Evolutionary conservation across 1,140 invertebrate genomes (phyloP), one percentile per base, ranked within the genome.

Genomic region (Drosophila burlai): DNA sequence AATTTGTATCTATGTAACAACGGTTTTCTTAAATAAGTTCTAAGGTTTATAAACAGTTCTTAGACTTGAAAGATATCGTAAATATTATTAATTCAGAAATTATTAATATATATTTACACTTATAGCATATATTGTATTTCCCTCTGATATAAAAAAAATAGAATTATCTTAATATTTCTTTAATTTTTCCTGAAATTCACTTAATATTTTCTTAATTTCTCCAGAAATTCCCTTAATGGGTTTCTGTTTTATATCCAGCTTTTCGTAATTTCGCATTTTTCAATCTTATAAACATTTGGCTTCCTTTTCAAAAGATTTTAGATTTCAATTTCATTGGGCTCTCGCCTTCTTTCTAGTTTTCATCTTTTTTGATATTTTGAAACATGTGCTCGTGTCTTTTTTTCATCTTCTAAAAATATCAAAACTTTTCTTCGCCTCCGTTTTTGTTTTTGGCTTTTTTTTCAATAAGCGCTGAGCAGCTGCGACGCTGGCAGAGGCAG

Each of bases 391-490:
- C 77, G 58, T 50, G 58, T 68, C 38, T 72, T 72, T 72, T 62
- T 47, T 73, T 72, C 36, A 54, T 65, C 58, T 87, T 80, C 85
- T 89, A 89, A 76, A 89, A 84, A 90, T 90, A 90, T 61, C 76
- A 54, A 71, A 55, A 57, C 43, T 64, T 83, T 58, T 78, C 47
- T 31, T 64, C 46, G 49, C 62, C 54, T 50, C 61, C 63, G 67
- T 52, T 67, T 76, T 43, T 61, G 63, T 58, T 59, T 66, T 65
- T 65, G 52, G 61, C 36, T 54, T 66, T 73, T 52, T 73, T 73
- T 72, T 73, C 69, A 73, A 73, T 73, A 72, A 61, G 67, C 46
- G 68, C 45, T 43, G 38, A 72, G 69, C 69, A 73, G 69, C 67
- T 73, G 69, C 57, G 43, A 49, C 52, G 67, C 21, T 24, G 21